These are phyloP conservation scores for Polylopha cassiicola DNA, from an alignment of 2,888 invertebrate genomes.

Conservation along the genomic window DNA sequence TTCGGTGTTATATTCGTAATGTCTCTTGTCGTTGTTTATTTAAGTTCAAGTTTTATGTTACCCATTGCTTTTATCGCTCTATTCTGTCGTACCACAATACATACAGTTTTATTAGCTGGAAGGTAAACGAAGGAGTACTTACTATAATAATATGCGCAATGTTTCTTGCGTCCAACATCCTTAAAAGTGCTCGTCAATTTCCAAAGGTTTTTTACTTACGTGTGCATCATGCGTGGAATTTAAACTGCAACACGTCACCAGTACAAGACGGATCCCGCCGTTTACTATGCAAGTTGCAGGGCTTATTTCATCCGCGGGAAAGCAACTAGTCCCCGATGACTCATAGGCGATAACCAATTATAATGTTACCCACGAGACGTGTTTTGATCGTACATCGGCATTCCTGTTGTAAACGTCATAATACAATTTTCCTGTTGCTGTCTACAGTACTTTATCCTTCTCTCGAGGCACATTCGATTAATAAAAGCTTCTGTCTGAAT, in stretches of 20 bases:
- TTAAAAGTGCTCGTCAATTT: not conserved
- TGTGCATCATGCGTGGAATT: conserved; percentile 37
- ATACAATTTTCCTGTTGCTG: conserved; percentile 1
- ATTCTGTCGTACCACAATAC: too few species aligned
- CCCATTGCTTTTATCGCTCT: too few species aligned
- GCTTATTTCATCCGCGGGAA: conserved; percentile 25
- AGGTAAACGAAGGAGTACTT: too few species aligned
- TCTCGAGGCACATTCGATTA: conserved; percentile 5
- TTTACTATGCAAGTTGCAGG: conserved; percentile 18
- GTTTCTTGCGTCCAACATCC: conserved; percentile 1
- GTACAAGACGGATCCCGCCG: conserved; percentile 45
- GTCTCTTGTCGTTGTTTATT: too few species aligned
- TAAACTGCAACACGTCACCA: conserved; percentile 41
- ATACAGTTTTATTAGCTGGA: too few species aligned
- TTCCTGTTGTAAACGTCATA: conserved; percentile 9
- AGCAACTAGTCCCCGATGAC: conserved; percentile 33
- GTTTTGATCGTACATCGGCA: conserved; percentile 23
- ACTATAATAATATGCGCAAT: too few species aligned
- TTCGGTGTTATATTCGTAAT: too few species aligned
- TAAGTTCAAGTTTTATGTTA: too few species aligned
- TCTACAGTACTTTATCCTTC: not conserved
- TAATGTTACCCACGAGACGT: conserved; percentile 40
- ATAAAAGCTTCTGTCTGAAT: conserved; percentile 6
- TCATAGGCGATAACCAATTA: conserved; percentile 40
- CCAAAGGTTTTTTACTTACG: conserved; percentile 6